Conservation (phyloP, 1,140 invertebrate species). For the Aphis craccivora region DNA sequence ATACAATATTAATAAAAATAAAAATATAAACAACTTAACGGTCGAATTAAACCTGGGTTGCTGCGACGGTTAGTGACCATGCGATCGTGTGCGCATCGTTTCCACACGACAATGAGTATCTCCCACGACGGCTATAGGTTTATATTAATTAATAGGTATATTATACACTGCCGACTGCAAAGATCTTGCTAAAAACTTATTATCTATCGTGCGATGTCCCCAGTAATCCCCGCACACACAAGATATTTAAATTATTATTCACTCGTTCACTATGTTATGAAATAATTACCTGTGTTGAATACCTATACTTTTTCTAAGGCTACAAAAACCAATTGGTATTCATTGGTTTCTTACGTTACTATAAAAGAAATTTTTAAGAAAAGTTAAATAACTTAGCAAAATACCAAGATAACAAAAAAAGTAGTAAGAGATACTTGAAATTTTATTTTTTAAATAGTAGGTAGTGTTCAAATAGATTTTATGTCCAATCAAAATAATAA, state of each 20-base stretch:
- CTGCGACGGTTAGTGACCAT: neutral
- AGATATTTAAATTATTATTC: neutral
- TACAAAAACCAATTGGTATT: too few species aligned
- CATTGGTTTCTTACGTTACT: too few species aligned
- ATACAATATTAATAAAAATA: neutral
- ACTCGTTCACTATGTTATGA: too few species aligned
- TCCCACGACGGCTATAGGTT: neutral
- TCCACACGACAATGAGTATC: neutral
- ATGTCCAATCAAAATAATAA: too few species aligned
- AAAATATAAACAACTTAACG: neutral
- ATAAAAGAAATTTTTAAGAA: too few species aligned
- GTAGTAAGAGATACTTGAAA: too few species aligned
- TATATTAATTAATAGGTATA: constrained; percentile 5
- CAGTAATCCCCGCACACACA: neutral
- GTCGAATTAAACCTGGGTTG: constrained; percentile 14
- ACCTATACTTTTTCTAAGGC: too few species aligned
- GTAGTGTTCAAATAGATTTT: too few species aligned
- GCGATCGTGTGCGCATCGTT: neutral
- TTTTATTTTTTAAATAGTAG: too few species aligned
- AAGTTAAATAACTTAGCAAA: too few species aligned
- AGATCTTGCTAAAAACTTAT: neutral
- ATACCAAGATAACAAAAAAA: too few species aligned
- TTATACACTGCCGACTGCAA: neutral
- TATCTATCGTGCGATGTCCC: neutral
- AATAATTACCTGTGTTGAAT: too few species aligned